Conservation (phyloP, 2,888 invertebrate genomes). For the Oxyteleia sp. region DNA sequence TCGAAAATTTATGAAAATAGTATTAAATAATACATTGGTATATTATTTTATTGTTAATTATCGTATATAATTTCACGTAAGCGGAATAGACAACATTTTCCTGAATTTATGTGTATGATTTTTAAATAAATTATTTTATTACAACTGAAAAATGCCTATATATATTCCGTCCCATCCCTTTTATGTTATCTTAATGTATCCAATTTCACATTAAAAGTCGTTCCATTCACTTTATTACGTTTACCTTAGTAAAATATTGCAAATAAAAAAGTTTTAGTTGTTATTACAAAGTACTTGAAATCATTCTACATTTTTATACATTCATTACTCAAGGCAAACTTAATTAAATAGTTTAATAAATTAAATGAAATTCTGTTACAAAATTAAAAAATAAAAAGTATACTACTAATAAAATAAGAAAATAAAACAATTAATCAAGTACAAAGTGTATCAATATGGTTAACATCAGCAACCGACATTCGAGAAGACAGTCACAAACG, state of each 20-base stretch:
- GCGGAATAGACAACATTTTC: conserved; percentile 58
- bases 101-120: conserved; percentile 74
- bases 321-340: background rate
- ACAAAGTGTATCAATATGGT: conserved; percentile 1
- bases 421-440: background rate
- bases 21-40: conserved; percentile 20
- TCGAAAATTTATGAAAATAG: conserved; percentile 13
- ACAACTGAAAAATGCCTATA: conserved; percentile 78
- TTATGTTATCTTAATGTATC: conserved; percentile 75
- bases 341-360: background rate
- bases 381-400: background rate
- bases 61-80: conserved; percentile 33
- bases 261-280: conserved; percentile 2
- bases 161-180: conserved; percentile 78
- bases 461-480: conserved; percentile 48
- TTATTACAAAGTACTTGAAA: background rate
- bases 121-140: conserved; percentile 79
- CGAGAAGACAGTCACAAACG: conserved; percentile 69
- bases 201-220: conserved; percentile 75
- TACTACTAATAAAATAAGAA: background rate
- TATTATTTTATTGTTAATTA: conserved; percentile 37
- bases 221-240: conserved; percentile 68
- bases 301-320: conserved; percentile 3
- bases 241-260: conserved; percentile 66
- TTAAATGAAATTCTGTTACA: background rate